A percentile compares a stretch with the other conserved stretches of the same genome.
These are phyloP conservation scores for Cebus imitator DNA, from an alignment of 2,113 vertebrate species.

Conservation along the genomic window DNA sequence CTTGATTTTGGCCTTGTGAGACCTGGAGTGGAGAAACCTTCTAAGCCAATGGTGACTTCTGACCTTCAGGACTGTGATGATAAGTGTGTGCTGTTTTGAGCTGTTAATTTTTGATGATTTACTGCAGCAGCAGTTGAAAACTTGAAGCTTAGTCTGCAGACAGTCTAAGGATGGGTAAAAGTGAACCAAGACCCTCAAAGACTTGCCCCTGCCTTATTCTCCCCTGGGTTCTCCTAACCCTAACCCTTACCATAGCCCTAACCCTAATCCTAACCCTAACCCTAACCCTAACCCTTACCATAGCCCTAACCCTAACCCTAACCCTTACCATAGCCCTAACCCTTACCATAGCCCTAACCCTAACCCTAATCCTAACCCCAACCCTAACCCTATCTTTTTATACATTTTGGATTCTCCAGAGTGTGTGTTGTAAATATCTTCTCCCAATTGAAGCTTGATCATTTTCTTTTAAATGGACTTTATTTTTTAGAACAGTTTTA, in stretches of 20 bases:
- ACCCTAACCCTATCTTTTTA: background rate
- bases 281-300: no score
- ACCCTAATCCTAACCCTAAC: no score
- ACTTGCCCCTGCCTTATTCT: background rate
- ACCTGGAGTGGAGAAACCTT: background rate
- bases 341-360: no score
- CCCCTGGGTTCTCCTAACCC: background rate
- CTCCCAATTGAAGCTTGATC: background rate
- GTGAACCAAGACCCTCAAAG: background rate
- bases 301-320: no score
- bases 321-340: no score
- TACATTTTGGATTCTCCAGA: background rate
- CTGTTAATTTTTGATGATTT: background rate
- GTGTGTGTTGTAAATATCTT: background rate
- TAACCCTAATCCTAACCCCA: no score
- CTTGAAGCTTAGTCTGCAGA: background rate
- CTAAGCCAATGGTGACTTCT: background rate
- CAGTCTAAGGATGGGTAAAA: background rate
- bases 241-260: no score
- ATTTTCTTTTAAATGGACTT: background rate
- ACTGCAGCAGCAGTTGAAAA: background rate
- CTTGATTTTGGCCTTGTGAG: background rate
- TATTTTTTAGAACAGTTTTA: background rate
- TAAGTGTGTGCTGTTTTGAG: background rate
- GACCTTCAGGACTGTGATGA: background rate